Evolutionary conservation across 37 sponge, comb jelly and placozoan genomes (phyloP), one percentile per base, ranked within the genome.

Genomic region (Hexactinellida sp.): DNA sequence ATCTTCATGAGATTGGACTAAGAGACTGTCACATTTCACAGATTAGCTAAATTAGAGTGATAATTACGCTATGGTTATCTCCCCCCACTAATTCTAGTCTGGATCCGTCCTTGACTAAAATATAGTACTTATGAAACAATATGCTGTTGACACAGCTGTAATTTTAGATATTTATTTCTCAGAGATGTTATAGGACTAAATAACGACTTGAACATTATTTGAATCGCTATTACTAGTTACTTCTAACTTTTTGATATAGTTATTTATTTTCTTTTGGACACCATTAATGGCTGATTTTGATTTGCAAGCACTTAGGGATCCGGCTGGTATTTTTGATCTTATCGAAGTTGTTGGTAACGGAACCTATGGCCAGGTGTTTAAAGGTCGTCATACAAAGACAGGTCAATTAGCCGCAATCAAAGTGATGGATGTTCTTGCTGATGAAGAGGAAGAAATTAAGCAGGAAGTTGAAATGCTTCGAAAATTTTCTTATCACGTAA

Each of bases 321-420:
- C 96, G 35, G 86, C 90, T 19, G 93, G 93, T 0, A 93, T 93
- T 85, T 95, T 95, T 84, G 96, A 95, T 55, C 84, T 95, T 63
- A 93, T 95, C 32, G 96, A 96, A 47, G 92, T 93, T 24, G 97
- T 96, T 37, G 97, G 97, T 28, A 94, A 94, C 90, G 97, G 97
- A 13, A 96, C 97, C 0, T 96, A 96, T 87, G 97, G 97, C 0
- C 97, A 94, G 84, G 97, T 96, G 0, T 92, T 92, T 87, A 96
- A 96, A 85, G 92, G 92, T 0, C 54, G 92, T 7, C 90, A 90
- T 84, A 37, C 83, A 16, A 86, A 55, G 38, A 93, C 95, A 0
- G 97, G 93, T 23, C 93, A 97, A 86, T 83, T 97, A 71, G 97
- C 97, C 0, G 97, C 97, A 38, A 94, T 97, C 34, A 97, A 97